Base-by-base conservation (phyloP, 2,888 invertebrate genomes). In the Willowsia nigromaculata region DNA sequence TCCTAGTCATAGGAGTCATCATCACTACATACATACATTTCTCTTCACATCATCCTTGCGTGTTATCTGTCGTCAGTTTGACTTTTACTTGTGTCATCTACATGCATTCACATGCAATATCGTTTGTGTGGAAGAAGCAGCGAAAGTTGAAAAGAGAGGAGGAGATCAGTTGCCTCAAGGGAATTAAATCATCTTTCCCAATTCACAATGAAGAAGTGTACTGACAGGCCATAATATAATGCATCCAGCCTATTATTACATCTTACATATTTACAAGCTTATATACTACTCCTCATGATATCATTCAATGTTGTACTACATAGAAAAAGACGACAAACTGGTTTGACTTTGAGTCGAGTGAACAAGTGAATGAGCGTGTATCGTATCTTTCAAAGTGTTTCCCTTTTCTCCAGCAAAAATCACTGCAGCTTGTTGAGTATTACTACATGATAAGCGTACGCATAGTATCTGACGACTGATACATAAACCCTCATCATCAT, bases 171-270 rank as follows among this genome's bases (percentile, higher is more conserved):
- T 50, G 78, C 78, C 78, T 27, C 78, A n/a, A 53, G 78, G 78
- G 78, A 78, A 78, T 78, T 53, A 78, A 78, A 78, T 78, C 78
- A 78, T 78, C 78, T 78, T 78, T 78, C 53, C 53, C 50, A 27
- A 78, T 78, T 78, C 78, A 30, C 30, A 78, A 53, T 30, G 3
- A 65, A n/a, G 13, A 47, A 74, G 47, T 27, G 15, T 33, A 74
- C 43, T 65, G 33, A n/a, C 62, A 25, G n/a, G 5, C 2, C 50
- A 50, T 18, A 7, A 9, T 27, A 27, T 59, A 18, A 1, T 25
- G 27, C 2, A 50, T 50, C 9, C 13, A 43, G 43, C 13, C 9
- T 37, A 43, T 50, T 50, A 18, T 50, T 3, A n/a, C 13, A 15
- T 2, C 47, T 47, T 47, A 2, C 47, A 47, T 7, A 47, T 7